Evolutionary conservation across 2,888 invertebrate genomes (phyloP).

Genomic region (Caenorhabditis sulstoni): DNA sequence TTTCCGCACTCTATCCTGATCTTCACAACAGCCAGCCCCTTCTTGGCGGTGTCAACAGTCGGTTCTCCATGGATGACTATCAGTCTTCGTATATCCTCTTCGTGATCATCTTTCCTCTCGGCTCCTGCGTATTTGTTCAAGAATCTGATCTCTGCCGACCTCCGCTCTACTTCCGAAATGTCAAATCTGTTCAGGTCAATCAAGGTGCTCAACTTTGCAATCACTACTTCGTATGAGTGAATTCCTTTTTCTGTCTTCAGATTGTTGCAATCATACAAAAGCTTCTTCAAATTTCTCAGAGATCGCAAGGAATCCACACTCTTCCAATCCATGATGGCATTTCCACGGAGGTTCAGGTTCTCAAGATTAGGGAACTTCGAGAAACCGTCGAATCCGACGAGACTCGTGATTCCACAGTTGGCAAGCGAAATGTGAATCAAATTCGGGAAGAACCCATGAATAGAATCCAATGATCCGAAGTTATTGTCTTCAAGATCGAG

Average conservation of each 20-base stretch:
- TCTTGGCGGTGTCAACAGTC: slow-evolving; percentile 49
- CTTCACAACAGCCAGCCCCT: slow-evolving; percentile 56
- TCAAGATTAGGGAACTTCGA: slow-evolving; percentile 57
- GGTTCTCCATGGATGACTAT: slow-evolving; percentile 61
- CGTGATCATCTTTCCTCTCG: slow-evolving; percentile 40
- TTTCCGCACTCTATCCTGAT: slow-evolving; percentile 53
- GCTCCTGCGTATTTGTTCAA: slow-evolving; percentile 66
- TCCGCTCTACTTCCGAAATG: slow-evolving; percentile 65
- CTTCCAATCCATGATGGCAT: slow-evolving; percentile 56
- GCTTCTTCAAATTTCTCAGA: slow-evolving; percentile 48
- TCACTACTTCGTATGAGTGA: slow-evolving; percentile 62
- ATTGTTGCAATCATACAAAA: slow-evolving; percentile 60
- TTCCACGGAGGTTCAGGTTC: slow-evolving; percentile 59
- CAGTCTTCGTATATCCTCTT: slow-evolving; percentile 62
- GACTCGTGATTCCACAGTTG: slow-evolving; percentile 52
- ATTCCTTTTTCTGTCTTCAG: slow-evolving; percentile 62
- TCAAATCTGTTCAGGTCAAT: slow-evolving; percentile 70
- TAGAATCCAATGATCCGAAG: slow-evolving; percentile 41
- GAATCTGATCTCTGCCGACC: slow-evolving; percentile 70
- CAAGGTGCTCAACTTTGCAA: slow-evolving; percentile 68
- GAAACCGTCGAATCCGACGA: slow-evolving; percentile 27
- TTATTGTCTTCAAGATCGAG: slow-evolving; percentile 68
- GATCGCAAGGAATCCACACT: slow-evolving; percentile 58
- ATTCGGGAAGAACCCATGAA: slow-evolving; percentile 55
- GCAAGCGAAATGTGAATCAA: slow-evolving; percentile 55